Evolutionary conservation across 2,113 vertebrate species (phyloP).

Genomic region (Cyphomyrus plagiostoma): DNA sequence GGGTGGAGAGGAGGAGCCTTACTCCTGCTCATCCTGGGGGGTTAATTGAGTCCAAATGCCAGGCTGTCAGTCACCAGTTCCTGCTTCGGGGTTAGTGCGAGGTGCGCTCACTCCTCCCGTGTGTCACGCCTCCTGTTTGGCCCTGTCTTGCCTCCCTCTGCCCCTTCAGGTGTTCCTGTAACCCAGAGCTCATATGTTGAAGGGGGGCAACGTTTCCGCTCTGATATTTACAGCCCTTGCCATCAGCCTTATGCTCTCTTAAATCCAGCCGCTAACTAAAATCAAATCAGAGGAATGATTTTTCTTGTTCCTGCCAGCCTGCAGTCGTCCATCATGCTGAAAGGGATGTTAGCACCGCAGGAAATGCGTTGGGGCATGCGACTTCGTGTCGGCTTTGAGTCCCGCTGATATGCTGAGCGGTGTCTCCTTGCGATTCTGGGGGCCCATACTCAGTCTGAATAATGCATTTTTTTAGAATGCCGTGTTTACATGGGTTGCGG

Average conservation of each 20-base stretch:
- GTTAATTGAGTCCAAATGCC: constrained; percentile 53
- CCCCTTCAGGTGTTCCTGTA: background rate
- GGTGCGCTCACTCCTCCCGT: constrained; percentile 28
- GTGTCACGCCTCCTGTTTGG: constrained; percentile 31
- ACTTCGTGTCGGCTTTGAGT: background rate
- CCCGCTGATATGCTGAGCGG: background rate
- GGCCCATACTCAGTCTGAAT: background rate
- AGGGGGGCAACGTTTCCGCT: background rate
- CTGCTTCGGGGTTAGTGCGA: constrained; percentile 14
- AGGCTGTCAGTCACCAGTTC: constrained; percentile 36
- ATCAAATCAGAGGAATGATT: background rate
- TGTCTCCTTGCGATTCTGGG: background rate
- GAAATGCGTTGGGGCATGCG: background rate
- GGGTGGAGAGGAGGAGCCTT: constrained; percentile 34
- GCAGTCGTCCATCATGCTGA: background rate
- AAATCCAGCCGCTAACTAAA: background rate
- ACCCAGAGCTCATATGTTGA: background rate
- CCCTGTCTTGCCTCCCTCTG: background rate
- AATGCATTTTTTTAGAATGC: background rate
- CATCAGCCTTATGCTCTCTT: background rate
- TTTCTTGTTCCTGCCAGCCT: background rate
- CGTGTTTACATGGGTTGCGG: background rate
- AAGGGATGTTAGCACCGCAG: background rate
- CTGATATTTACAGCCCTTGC: background rate
- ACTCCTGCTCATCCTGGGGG: constrained; percentile 41